These are phyloP conservation scores for Dunckerocampus dactyliophorus DNA, from an alignment of 2,113 vertebrate genomes.

Conservation along the genomic window DNA sequence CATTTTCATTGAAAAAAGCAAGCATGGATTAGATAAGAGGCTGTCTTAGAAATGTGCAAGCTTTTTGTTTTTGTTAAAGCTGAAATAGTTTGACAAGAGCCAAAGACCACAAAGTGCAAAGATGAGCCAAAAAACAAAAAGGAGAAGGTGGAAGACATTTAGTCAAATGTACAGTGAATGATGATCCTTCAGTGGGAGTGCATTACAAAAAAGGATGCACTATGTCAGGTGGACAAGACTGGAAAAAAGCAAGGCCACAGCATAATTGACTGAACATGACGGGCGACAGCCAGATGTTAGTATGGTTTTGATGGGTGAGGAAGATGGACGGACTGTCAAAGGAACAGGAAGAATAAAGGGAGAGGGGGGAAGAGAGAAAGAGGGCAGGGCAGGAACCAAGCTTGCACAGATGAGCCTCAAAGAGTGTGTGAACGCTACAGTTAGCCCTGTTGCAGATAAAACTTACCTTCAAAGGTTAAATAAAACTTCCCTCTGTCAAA, in stretches of 20 bases:
- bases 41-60: conserved; percentile 43
- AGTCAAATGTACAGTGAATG: conserved; percentile 44
- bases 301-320: conserved; percentile 19
- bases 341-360: conserved; percentile 11
- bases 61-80: conserved; percentile 40
- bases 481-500: conserved; percentile 99
- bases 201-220: conserved; percentile 45
- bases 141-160: conserved; percentile 34
- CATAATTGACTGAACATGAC: conserved; percentile 36
- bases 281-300: conserved; percentile 36
- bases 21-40: conserved; percentile 19
- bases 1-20: conserved; percentile 6
- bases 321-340: conserved; percentile 26
- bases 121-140: conserved; percentile 32
- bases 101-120: conserved; percentile 38
- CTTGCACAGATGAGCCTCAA: conserved; percentile 65
- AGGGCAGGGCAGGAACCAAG: conserved; percentile 49
- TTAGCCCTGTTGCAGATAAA: conserved; percentile 64
- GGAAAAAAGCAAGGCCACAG: conserved; percentile 2
- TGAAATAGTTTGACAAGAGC: conserved; percentile 33
- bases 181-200: conserved; percentile 31
- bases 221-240: conserved; percentile 30
- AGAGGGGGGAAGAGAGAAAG: conserved; percentile 6
- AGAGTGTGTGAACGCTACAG: conserved; percentile 69
- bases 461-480: conserved; percentile 99